Evolutionary conservation across 1,140 invertebrate species (phyloP).

Genomic region (Maniola jurtina): DNA sequence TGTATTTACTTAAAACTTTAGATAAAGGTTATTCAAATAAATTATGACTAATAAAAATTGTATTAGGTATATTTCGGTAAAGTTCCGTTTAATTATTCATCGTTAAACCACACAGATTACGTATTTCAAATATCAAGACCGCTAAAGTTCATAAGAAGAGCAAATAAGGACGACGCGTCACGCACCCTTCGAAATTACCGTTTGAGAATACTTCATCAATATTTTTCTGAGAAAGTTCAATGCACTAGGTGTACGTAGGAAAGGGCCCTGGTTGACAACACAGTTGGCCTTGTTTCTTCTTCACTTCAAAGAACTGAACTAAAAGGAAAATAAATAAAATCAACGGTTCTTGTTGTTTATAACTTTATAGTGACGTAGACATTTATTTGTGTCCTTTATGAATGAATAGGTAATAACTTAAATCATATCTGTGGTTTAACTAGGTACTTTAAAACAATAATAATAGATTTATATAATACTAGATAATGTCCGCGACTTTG

Average conservation of each 20-base stretch:
- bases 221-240: slow-evolving; percentile 32
- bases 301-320: slow-evolving; percentile 23
- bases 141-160: slow-evolving; percentile 7
- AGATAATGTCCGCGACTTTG: too few species aligned
- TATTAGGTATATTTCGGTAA: slow-evolving; percentile 8
- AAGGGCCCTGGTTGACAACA: slow-evolving; percentile 14
- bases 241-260: slow-evolving; percentile 19
- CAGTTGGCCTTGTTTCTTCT: slow-evolving; percentile 27
- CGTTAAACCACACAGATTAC: slow-evolving; percentile 7
- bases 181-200: slow-evolving; percentile 16
- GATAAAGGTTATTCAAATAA: background rate
- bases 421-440: too few species aligned
- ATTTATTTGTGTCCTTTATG: slow-evolving; percentile 26
- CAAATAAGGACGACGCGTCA: slow-evolving; percentile 15
- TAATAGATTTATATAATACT: background rate
- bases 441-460: slow-evolving; percentile 14
- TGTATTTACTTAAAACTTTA: too few species aligned
- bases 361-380: slow-evolving; percentile 21
- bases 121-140: slow-evolving; percentile 8
- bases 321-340: slow-evolving; percentile 23
- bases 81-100: slow-evolving; percentile 16
- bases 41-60: background rate
- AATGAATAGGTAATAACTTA: slow-evolving; percentile 12
- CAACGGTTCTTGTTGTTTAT: slow-evolving; percentile 20
- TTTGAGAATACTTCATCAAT: slow-evolving; percentile 13